phyloP scores from a whole-genome alignment of 2,888 invertebrate species.

The Elgonia sp. region DNA sequence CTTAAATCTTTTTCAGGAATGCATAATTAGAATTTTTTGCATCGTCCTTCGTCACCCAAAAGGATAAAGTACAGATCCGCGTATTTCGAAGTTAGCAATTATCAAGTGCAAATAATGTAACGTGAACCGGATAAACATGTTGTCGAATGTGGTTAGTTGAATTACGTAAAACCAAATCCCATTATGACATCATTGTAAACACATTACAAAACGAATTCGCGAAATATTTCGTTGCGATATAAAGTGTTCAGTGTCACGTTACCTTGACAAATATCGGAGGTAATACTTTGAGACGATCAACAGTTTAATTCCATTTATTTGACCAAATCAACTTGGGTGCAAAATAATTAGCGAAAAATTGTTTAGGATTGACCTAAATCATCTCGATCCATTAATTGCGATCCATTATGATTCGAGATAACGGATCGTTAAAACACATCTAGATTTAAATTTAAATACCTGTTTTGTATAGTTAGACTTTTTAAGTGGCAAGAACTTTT shows the following conservation, averaged over 20 bases:
- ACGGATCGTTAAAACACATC: no score
- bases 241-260: slow-evolving; percentile 24
- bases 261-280: slow-evolving; percentile 20
- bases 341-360: not conserved
- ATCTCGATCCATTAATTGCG: no score
- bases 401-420: no score
- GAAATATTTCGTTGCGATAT: slow-evolving; percentile 46
- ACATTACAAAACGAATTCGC: slow-evolving; percentile 55
- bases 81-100: slow-evolving; percentile 38
- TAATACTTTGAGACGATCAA: not conserved
- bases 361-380: not conserved
- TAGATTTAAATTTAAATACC: no score
- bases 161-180: slow-evolving; percentile 68
- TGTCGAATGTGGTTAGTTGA: slow-evolving; percentile 52
- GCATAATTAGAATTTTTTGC: slow-evolving; percentile 48
- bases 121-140: slow-evolving; percentile 50
- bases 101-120: slow-evolving; percentile 53
- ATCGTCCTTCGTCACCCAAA: slow-evolving; percentile 25
- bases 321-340: not conserved
- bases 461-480: no score
- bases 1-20: slow-evolving; percentile 30
- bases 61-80: slow-evolving; percentile 48
- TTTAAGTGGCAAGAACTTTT: no score
- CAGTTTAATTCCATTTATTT: not conserved
- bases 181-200: slow-evolving; percentile 64